Evolutionary conservation across 2,888 invertebrate genomes (phyloP).

Genomic region (Sarcophaga rosellei): DNA sequence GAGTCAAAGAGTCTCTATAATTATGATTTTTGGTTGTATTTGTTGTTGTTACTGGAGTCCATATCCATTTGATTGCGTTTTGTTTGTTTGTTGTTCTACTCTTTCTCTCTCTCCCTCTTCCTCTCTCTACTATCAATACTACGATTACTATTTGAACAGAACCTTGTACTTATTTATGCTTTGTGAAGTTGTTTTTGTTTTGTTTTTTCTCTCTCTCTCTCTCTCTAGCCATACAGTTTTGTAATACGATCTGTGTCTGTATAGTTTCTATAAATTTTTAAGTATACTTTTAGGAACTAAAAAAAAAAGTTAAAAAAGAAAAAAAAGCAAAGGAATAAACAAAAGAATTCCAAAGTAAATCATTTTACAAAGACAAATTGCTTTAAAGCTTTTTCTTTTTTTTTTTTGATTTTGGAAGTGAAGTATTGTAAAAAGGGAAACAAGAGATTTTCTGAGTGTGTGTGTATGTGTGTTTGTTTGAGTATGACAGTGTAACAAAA

Average conservation of each 20-base stretch:
- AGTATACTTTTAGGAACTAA: constrained; percentile 10
- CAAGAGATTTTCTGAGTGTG: not conserved
- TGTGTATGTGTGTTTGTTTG: too few species aligned
- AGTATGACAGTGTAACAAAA: not conserved
- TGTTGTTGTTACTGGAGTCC: too few species aligned
- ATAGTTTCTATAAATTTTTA: constrained; percentile 4
- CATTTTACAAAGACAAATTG: not conserved
- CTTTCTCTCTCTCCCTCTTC: not conserved
- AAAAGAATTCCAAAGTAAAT: not conserved
- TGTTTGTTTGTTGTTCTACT: not conserved
- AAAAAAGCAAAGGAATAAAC: too few species aligned
- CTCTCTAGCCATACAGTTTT: not conserved
- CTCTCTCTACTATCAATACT: not conserved
- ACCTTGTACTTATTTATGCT: not conserved
- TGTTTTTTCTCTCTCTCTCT: not conserved
- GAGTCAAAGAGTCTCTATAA: too few species aligned
- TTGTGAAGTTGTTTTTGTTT: not conserved
- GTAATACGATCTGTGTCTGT: not conserved
- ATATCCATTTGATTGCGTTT: not conserved
- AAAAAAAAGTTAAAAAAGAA: not conserved
- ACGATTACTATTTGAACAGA: not conserved
- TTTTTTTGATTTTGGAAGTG: not conserved
- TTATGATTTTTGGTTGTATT: too few species aligned
- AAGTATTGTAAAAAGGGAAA: not conserved
- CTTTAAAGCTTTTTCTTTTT: not conserved